phyloP scores from a whole-genome alignment of 2,888 invertebrate genomes.

The Cartodere bifasciata region DNA sequence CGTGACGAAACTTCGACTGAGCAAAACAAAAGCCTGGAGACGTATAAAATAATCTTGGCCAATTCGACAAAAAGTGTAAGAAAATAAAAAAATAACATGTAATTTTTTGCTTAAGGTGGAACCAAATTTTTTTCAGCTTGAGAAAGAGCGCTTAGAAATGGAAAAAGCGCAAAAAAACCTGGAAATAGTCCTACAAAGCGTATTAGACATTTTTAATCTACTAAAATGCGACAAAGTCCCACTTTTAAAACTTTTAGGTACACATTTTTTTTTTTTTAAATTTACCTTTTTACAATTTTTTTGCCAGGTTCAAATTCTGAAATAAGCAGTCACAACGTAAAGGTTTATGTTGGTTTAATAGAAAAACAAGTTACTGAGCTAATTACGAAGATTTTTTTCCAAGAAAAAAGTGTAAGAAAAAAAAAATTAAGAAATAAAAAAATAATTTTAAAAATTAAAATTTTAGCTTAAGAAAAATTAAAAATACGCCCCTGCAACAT shows the following conservation, averaged over 20 bases:
- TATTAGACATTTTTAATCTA: slow-evolving; percentile 38
- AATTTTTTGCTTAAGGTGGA: too few relatives aligned
- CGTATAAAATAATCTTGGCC: slow-evolving; percentile 40
- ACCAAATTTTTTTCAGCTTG: slow-evolving; percentile 18
- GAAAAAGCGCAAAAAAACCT: too few relatives aligned
- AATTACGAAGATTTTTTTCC: slow-evolving; percentile 41
- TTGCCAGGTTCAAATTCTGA: slow-evolving; percentile 47
- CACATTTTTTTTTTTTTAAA: slow-evolving; percentile 22
- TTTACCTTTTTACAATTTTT: slow-evolving; percentile 2
- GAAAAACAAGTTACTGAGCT: slow-evolving; percentile 61
- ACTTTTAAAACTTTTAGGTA: slow-evolving; percentile 53
- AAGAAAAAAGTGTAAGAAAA: slow-evolving; percentile 26
- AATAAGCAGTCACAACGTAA: slow-evolving; percentile 63
- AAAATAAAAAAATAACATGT: too few relatives aligned
- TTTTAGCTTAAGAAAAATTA: too few relatives aligned
- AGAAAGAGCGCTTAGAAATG: too few relatives aligned
- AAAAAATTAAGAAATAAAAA: too few relatives aligned
- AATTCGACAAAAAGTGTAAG: slow-evolving; percentile 36
- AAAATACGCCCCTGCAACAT: too few relatives aligned
- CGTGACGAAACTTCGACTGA: slow-evolving; percentile 45
- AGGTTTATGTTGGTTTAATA: slow-evolving; percentile 70
- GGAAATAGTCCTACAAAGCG: slow-evolving; percentile 17
- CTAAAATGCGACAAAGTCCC: slow-evolving; percentile 63
- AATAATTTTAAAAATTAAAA: too few relatives aligned
- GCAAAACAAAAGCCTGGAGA: slow-evolving; percentile 47